phyloP scores from a whole-genome alignment of 2,113 vertebrate species.

The Sinocyclocheilus grahami region DNA sequence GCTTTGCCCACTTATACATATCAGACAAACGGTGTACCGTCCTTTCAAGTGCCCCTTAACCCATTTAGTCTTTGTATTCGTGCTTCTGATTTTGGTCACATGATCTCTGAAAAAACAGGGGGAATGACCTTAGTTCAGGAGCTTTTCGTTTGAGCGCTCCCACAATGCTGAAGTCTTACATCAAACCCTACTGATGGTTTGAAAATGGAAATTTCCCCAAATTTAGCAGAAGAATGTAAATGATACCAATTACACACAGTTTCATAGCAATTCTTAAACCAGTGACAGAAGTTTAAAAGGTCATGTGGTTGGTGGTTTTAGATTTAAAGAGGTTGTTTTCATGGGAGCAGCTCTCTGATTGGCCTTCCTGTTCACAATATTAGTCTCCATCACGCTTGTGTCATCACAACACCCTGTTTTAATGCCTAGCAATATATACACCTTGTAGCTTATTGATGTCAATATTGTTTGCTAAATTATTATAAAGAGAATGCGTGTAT shows the following conservation, averaged over 20 bases:
- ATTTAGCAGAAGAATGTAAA: conserved; percentile 13
- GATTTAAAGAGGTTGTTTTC: not conserved
- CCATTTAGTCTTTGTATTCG: not conserved
- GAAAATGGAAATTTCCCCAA: not conserved
- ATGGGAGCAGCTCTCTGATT: conserved; percentile 12
- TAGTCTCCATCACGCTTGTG: conserved; percentile 50
- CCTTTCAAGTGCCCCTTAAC: conserved; percentile 33
- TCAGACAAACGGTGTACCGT: conserved; percentile 19
- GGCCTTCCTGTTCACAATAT: not conserved
- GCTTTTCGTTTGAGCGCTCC: not conserved
- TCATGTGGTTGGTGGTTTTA: conserved; percentile 19
- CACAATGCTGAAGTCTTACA: not conserved
- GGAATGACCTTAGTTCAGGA: conserved; percentile 24
- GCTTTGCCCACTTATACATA: not conserved
- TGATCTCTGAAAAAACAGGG: conserved; percentile 42
- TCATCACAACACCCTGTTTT: conserved; percentile 42
- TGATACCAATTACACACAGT: not conserved
- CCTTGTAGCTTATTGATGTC: conserved; percentile 63
- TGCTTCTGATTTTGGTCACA: conserved; percentile 33
- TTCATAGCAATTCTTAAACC: conserved; percentile 15
- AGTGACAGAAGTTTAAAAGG: not conserved
- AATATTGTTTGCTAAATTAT: conserved; percentile 71
- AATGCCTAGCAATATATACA: conserved; percentile 69
- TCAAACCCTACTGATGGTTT: not conserved
- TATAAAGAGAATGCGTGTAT: conserved; percentile 70